Percentiles rank a stretch among this genome's conserved stretches.
These are phyloP conservation scores for Hycleus cichorii DNA, from an alignment of 1,140 invertebrate genomes.

Conservation along the genomic window DNA sequence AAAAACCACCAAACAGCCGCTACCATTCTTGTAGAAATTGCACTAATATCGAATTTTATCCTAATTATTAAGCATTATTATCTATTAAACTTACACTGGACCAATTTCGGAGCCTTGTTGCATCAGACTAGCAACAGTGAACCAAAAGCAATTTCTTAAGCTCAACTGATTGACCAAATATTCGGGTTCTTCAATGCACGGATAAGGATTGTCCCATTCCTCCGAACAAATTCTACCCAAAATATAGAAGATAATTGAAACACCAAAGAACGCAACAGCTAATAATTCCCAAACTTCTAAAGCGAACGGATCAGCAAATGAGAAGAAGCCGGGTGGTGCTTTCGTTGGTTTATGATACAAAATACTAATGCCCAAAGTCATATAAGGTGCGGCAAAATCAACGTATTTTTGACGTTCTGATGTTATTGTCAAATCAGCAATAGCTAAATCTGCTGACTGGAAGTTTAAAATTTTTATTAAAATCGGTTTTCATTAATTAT, in stretches of 20 bases:
- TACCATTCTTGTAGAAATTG: constrained; percentile 65
- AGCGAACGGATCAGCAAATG: constrained; percentile 82
- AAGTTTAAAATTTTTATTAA: not conserved
- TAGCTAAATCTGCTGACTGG: constrained; percentile 59
- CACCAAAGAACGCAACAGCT: constrained; percentile 64
- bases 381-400: constrained; percentile 84
- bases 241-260: constrained; percentile 71
- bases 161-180: constrained; percentile 75
- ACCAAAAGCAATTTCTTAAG: constrained; percentile 75
- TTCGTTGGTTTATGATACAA: constrained; percentile 71
- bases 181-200: constrained; percentile 65
- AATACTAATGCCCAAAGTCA: constrained; percentile 81
- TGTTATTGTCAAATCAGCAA: constrained; percentile 80
- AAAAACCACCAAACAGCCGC: constrained; percentile 89
- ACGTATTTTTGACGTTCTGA: constrained; percentile 79
- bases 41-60: constrained; percentile 37
- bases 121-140: constrained; percentile 70
- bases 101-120: constrained; percentile 80
- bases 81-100: constrained; percentile 50
- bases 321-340: constrained; percentile 71
- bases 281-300: constrained; percentile 71
- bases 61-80: no score
- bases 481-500: not conserved
- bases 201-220: constrained; percentile 77
- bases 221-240: constrained; percentile 68